Conservation (phyloP, 2,888 invertebrate genomes). For the Drosophila kokeensis region DNA sequence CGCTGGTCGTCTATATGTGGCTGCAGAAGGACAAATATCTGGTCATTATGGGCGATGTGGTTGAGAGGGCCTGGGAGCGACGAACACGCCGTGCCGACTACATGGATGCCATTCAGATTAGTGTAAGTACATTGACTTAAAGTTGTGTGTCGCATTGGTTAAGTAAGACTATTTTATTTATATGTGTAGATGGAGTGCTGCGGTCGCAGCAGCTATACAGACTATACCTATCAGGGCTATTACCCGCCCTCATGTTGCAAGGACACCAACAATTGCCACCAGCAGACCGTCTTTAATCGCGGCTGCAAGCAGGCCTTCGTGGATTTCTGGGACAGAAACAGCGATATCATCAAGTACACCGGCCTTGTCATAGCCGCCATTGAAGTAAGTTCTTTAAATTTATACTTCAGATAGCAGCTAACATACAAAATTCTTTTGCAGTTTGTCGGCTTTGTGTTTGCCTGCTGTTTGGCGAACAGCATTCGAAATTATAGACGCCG, state of each 20-base stretch:
- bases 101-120: slow-evolving; percentile 83
- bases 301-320: slow-evolving; percentile 84
- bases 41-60: slow-evolving; percentile 86
- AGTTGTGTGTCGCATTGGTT: not conserved
- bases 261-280: slow-evolving; percentile 75
- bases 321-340: slow-evolving; percentile 84
- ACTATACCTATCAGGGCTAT: slow-evolving; percentile 81
- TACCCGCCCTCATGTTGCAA: slow-evolving; percentile 82
- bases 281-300: slow-evolving; percentile 72
- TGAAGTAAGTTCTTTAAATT: slow-evolving; percentile 86
- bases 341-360: slow-evolving; percentile 87
- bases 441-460: slow-evolving; percentile 92
- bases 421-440: slow-evolving; percentile 72
- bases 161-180: not conserved
- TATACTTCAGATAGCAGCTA: not conserved
- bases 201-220: slow-evolving; percentile 76
- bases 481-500: slow-evolving; percentile 93
- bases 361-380: slow-evolving; percentile 89
- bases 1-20: slow-evolving; percentile 90
- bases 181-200: slow-evolving; percentile 82
- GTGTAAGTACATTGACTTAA: slow-evolving; percentile 64
- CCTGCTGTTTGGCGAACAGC: slow-evolving; percentile 94
- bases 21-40: slow-evolving; percentile 87
- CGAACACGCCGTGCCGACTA: slow-evolving; percentile 81
- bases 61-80: slow-evolving; percentile 85